Base-by-base conservation (phyloP, 2,888 invertebrate species). In the Pachymerium ferrugineum region DNA sequence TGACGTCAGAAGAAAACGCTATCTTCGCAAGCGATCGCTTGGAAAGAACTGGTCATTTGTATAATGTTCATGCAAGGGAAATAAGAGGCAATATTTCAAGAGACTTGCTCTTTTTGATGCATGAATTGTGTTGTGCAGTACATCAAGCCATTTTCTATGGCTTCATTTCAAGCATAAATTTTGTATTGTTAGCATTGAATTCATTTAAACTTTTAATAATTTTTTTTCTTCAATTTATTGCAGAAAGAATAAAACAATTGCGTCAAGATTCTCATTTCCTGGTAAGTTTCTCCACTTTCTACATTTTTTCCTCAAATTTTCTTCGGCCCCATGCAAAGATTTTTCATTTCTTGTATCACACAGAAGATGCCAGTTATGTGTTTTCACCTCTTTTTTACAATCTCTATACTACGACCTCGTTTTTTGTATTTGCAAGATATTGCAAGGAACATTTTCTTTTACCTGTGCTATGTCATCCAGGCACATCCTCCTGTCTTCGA, bases 21-120 rank as follows among this genome's bases (percentile, higher is more conserved):
- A 47, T 47, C 47, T 47, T 47, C 19, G 47, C 10, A 47, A 19
- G 47, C 47, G 47, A 47, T 47, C 47, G 10, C 47, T 47, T 47
- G 47, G 47, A 47, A 47, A 47, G 47, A 47, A 47, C 47, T 47
- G 47, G 47, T 47, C 47, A 47, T 47, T 47, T 47, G 47, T 47
- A 47, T 47, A 47, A 47, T 47, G 47, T 47, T 47, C 47, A 47
- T 47, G 47, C 47, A 47, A 47, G 47, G 47, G 47, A 22, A 47
- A 47, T 47, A 47, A 47, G 47, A 16, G 47, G 47, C 47, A 47
- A 47, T 47, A 47, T 47, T 22, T 47, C 47, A 47, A 16, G 19
- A 47, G 47, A 47, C 47, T 47, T 47, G n/a, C 47, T 47, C 47
- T 19, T 47, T n/a, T 47, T 22, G 47, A 47, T 47, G 47, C 47